Percentiles rank a stretch among this genome's conserved stretches.
Conservation (phyloP, 2,113 vertebrate genomes). For the Dipodomys ordii region DNA sequence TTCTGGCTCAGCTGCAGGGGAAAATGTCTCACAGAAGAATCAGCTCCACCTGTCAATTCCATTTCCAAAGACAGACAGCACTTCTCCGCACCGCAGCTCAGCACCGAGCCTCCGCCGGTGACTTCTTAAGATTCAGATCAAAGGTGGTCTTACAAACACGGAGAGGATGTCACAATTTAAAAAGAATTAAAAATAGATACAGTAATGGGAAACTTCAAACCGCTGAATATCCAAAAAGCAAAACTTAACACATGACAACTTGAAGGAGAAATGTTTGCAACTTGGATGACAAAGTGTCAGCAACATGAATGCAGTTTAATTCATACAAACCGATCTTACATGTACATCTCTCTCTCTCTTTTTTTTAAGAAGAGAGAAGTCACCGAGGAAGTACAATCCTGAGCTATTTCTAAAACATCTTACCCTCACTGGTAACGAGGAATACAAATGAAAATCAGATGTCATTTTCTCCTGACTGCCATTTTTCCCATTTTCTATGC, state of each 20-base stretch:
- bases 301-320: background rate
- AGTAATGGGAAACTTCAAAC: background rate
- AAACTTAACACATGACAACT: background rate
- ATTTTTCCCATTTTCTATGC: background rate
- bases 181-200: background rate
- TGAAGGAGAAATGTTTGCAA: background rate
- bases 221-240: background rate
- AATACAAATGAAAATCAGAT: conserved; percentile 12
- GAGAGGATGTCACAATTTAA: background rate
- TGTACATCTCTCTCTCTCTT: too few species aligned
- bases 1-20: background rate
- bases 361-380: background rate
- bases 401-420: background rate
- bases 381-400: background rate
- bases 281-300: background rate
- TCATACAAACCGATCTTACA: background rate
- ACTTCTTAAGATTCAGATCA: background rate
- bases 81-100: background rate
- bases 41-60: conserved; percentile 29
- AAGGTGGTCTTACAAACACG: background rate
- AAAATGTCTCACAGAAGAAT: background rate
- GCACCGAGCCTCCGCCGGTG: background rate
- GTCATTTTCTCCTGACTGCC: background rate
- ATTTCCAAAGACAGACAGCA: conserved; percentile 19
- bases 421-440: background rate